Conservation (phyloP, 2,888 invertebrate species). For the Agrotis segetum region DNA sequence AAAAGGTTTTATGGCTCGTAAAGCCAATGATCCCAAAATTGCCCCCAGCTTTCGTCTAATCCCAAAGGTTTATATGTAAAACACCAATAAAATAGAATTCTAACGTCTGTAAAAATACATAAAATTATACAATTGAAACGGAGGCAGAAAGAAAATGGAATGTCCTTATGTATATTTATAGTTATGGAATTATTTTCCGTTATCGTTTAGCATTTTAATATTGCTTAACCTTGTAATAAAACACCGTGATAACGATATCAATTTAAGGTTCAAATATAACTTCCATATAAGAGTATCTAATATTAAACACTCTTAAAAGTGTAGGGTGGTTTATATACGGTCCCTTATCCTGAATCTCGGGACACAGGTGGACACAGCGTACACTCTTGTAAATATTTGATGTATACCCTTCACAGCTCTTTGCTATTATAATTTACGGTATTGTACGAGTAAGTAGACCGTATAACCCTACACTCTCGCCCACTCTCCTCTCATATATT, state of each 20-base stretch:
- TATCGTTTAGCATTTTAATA: neutral
- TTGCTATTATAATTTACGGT: constrained; percentile 73
- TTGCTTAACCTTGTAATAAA: neutral
- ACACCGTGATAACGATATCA: neutral
- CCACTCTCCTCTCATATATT: constrained; percentile 52
- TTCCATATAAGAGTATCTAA: constrained; percentile 14
- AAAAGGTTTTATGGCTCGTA: constrained; percentile 84
- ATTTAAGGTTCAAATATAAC: constrained; percentile 6
- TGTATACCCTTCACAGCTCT: constrained; percentile 81
- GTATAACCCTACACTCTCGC: constrained; percentile 54
- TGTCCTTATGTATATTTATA: neutral
- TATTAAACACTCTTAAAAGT: constrained; percentile 63
- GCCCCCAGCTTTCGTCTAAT: constrained; percentile 70
- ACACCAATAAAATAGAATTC: constrained; percentile 58
- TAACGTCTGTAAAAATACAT: constrained; percentile 51
- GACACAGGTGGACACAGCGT: constrained; percentile 84
- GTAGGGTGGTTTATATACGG: constrained; percentile 69
- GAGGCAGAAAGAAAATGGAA: constrained; percentile 12
- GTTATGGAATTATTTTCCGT: constrained; percentile 1
- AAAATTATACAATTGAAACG: constrained; percentile 49
- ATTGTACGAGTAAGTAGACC: constrained; percentile 49
- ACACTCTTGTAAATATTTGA: constrained; percentile 84
- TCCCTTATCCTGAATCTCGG: constrained; percentile 71
- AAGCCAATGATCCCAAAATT: constrained; percentile 84
- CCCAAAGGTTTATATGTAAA: constrained; percentile 69